Evolutionary conservation across 2,797 vertebrate species (phyloP).

Genomic region (Lithobates sylvaticus): DNA sequence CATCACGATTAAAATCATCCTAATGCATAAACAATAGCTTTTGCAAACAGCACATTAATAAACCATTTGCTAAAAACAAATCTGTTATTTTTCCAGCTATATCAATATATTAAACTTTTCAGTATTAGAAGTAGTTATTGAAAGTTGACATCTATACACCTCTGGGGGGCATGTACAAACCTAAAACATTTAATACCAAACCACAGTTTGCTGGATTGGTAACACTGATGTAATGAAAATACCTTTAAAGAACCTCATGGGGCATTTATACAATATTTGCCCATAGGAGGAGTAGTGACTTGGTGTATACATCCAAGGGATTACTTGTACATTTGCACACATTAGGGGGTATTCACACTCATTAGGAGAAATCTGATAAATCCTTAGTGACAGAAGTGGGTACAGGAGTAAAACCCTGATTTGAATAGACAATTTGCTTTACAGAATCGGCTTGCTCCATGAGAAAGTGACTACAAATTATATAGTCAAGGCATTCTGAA

Average conservation of each 20-base stretch:
- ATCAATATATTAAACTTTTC: background rate
- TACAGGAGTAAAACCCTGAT: background rate
- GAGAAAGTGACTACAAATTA: background rate
- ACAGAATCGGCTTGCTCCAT: background rate
- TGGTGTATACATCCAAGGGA: background rate
- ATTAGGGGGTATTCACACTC: constrained; percentile 16
- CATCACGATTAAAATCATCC: too few relatives aligned
- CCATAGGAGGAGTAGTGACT: background rate
- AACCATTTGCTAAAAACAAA: too few relatives aligned
- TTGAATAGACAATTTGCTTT: background rate
- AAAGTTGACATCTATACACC: background rate
- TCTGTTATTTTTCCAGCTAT: too few relatives aligned
- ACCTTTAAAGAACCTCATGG: background rate
- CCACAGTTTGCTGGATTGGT: background rate
- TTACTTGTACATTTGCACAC: constrained; percentile 5
- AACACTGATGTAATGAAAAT: background rate
- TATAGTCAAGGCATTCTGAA: background rate
- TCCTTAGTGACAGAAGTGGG: background rate
- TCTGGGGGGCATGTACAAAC: background rate
- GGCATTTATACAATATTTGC: background rate
- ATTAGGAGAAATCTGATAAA: constrained; percentile 3
- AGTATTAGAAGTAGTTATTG: background rate
- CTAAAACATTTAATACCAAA: background rate
- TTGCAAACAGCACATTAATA: too few relatives aligned
- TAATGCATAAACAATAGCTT: too few relatives aligned